Conservation (phyloP, 2,797 vertebrate species). For the Xiphophorus birchmanni region DNA sequence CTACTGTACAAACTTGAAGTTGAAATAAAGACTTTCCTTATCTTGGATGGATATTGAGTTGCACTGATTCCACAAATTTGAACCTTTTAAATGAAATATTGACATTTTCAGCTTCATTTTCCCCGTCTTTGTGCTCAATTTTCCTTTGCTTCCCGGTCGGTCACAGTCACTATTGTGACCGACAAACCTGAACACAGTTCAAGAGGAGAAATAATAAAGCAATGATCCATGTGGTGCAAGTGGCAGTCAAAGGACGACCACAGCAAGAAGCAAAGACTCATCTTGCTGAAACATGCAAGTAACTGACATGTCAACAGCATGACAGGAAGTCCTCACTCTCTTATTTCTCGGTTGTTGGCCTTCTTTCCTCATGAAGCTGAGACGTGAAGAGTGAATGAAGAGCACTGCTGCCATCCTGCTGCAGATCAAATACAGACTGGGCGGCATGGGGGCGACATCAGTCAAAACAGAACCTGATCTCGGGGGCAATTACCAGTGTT, state of each 20-base stretch:
- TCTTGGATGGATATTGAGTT: not conserved
- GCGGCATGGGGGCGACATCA: slow-evolving; percentile 64
- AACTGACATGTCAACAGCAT: slow-evolving; percentile 45
- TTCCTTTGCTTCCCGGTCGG: not conserved
- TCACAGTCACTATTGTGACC: not conserved
- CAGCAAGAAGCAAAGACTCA: slow-evolving; percentile 26
- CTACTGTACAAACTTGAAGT: not conserved
- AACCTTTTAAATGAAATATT: not conserved
- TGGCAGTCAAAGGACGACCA: slow-evolving; percentile 27
- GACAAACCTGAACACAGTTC: not conserved
- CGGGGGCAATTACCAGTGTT: slow-evolving; percentile 73
- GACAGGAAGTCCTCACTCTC: slow-evolving; percentile 14
- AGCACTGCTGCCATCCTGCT: slow-evolving; percentile 59
- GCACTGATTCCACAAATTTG: not conserved
- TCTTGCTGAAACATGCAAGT: slow-evolving; percentile 35
- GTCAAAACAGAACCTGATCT: slow-evolving; percentile 79
- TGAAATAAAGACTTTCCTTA: not conserved
- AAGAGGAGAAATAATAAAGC: not conserved
- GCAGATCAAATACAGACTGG: slow-evolving; percentile 73
- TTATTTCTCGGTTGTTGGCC: slow-evolving; percentile 34
- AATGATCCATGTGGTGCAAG: not conserved
- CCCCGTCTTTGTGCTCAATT: too few species aligned
- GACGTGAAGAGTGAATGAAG: slow-evolving; percentile 66
- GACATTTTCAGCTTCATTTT: not conserved
- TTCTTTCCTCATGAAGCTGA: slow-evolving; percentile 44